phyloP scores from a whole-genome alignment of 1,140 invertebrate genomes.

The Drosophila nigromelanica region DNA sequence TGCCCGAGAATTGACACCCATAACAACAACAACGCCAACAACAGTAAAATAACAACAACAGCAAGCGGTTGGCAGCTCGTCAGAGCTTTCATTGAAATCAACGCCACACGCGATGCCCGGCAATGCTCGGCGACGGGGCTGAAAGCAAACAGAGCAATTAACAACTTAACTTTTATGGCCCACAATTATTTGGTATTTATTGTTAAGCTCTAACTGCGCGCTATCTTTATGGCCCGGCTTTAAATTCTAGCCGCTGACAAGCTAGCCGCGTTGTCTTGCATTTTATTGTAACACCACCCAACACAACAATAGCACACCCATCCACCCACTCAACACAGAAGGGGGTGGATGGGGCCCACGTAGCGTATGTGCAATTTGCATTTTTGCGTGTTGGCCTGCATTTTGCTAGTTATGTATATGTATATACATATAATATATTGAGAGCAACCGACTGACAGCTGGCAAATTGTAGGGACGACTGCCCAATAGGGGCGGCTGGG shows the following conservation, averaged over 20 bases:
- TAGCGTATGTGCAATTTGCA: conserved; percentile 56
- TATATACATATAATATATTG: conserved; percentile 1
- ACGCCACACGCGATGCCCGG: conserved; percentile 54
- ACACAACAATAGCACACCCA: background rate
- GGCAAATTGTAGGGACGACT: conserved; percentile 52
- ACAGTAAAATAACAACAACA: background rate
- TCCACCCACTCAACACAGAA: background rate
- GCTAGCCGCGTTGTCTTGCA: conserved; percentile 9
- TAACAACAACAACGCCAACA: conserved; percentile 18
- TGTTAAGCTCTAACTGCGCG: conserved; percentile 54
- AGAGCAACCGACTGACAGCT: conserved; percentile 56
- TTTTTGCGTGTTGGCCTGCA: conserved; percentile 48
- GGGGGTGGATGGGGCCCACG: conserved; percentile 5
- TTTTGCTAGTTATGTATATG: conserved; percentile 23
- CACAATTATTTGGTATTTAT: conserved; percentile 80
- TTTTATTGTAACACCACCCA: conserved; percentile 8
- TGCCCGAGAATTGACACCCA: conserved; percentile 62
- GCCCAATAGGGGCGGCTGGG: conserved; percentile 12
- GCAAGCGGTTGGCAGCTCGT: conserved; percentile 40
- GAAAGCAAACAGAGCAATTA: conserved; percentile 60
- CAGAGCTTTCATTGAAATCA: conserved; percentile 52
- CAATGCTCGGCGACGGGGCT: conserved; percentile 3
- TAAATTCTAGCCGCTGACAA: conserved; percentile 58
- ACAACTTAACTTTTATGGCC: conserved; percentile 79
- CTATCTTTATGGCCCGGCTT: conserved; percentile 63